Evolutionary conservation across 1,140 invertebrate species (phyloP).

Genomic region (Drosophila tropicalis): DNA sequence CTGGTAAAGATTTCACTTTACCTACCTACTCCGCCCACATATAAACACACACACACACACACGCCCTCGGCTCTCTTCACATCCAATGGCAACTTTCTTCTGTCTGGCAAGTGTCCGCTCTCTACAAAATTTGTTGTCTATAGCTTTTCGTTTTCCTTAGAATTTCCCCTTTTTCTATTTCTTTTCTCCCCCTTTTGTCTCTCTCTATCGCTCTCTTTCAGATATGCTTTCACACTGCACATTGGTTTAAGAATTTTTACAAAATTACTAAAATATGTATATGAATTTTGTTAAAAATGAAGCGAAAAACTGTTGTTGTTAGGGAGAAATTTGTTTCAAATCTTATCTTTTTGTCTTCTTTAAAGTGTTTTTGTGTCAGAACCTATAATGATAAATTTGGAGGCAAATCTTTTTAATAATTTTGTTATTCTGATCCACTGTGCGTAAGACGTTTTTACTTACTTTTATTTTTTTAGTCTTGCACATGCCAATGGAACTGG

Average conservation of each 20-base stretch:
- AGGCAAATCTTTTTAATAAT: too few relatives aligned
- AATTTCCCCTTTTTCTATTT: slow-evolving; percentile 12
- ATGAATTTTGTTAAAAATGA: too few relatives aligned
- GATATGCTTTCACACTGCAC: background rate
- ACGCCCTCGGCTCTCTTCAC: background rate
- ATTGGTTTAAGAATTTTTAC: background rate
- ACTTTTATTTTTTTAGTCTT: slow-evolving; percentile 9
- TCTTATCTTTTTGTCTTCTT: too few relatives aligned
- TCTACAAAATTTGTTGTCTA: slow-evolving; percentile 69
- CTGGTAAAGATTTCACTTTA: slow-evolving; percentile 77
- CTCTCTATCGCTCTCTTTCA: slow-evolving; percentile 5
- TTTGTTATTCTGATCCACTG: slow-evolving; percentile 15
- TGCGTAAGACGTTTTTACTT: slow-evolving; percentile 22
- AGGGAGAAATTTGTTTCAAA: too few relatives aligned
- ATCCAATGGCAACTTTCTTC: slow-evolving; percentile 21
- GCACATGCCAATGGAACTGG: slow-evolving; percentile 18
- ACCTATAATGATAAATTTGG: too few relatives aligned
- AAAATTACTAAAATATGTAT: too few relatives aligned
- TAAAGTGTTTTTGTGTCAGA: too few relatives aligned
- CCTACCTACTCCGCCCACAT: slow-evolving; percentile 31
- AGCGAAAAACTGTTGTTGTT: too few relatives aligned
- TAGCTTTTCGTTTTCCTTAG: slow-evolving; percentile 33
- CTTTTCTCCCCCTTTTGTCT: background rate
- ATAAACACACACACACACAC: background rate
- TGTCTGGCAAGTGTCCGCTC: slow-evolving; percentile 41